Evolutionary conservation across 2,888 invertebrate genomes (phyloP).

Genomic region (Melipona beecheii): DNA sequence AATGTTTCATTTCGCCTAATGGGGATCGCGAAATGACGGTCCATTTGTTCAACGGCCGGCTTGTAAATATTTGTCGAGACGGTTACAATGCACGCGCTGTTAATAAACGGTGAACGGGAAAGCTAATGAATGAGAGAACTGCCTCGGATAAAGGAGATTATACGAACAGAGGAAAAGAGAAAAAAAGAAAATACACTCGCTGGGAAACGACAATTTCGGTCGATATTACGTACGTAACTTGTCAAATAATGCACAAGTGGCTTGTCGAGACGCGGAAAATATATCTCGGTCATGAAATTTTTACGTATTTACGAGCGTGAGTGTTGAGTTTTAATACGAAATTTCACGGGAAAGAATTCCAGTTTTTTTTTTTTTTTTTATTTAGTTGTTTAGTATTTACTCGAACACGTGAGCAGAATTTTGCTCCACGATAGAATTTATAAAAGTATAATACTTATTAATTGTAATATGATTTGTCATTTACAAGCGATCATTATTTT

Average conservation of each 20-base stretch:
- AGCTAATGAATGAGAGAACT: not conserved
- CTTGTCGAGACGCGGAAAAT: not conserved
- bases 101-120: conserved; percentile 4
- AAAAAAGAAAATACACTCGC: not conserved
- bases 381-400: not conserved
- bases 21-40: conserved; percentile 2
- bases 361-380: not conserved
- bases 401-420: not conserved
- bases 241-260: not conserved
- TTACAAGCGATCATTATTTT: too few relatives aligned
- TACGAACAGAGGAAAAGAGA: not conserved
- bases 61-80: conserved; percentile 13
- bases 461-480: too few relatives aligned
- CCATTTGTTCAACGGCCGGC: conserved; percentile 7
- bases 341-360: not conserved
- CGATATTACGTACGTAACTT: too few relatives aligned
- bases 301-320: not conserved
- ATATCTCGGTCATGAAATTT: not conserved
- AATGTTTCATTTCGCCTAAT: conserved; percentile 17
- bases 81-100: not conserved
- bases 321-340: too few relatives aligned
- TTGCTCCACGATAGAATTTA: not conserved
- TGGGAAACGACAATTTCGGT: not conserved
- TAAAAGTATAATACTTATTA: not conserved
- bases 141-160: not conserved